Percentiles rank a stretch among this genome's conserved stretches.
Conservation (phyloP, 2,797 vertebrate genomes). For the Leuciscus waleckii region DNA sequence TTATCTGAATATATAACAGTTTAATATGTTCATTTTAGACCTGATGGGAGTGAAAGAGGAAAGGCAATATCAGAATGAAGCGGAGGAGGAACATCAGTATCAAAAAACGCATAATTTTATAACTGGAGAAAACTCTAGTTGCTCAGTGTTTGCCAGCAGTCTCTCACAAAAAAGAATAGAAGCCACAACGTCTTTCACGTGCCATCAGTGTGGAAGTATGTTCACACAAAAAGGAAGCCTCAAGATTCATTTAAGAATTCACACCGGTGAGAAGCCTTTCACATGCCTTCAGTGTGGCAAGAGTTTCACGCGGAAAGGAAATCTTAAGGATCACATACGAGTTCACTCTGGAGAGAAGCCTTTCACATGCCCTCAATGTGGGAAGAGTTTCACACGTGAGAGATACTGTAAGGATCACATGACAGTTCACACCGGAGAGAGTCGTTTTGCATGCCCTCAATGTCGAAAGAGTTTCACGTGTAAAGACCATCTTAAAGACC, state of each 20-base stretch:
- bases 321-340: background rate
- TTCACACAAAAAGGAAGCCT: background rate
- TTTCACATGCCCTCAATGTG: background rate
- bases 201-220: background rate
- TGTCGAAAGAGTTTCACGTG: background rate
- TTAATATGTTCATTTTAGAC: background rate
- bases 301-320: background rate
- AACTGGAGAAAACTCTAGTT: background rate
- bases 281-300: conserved; percentile 1
- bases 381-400: background rate
- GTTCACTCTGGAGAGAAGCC: conserved; percentile 1
- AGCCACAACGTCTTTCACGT: background rate
- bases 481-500: background rate
- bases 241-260: background rate
- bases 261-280: background rate
- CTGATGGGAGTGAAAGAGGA: background rate
- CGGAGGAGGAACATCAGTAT: background rate
- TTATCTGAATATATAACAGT: background rate
- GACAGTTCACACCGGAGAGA: background rate
- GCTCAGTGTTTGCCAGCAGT: background rate
- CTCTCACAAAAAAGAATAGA: background rate
- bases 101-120: background rate
- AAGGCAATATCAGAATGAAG: background rate
- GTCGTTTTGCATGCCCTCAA: background rate
- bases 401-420: background rate